phyloP scores from a whole-genome alignment of 1,140 invertebrate species.

The Bombus fervidus region DNA sequence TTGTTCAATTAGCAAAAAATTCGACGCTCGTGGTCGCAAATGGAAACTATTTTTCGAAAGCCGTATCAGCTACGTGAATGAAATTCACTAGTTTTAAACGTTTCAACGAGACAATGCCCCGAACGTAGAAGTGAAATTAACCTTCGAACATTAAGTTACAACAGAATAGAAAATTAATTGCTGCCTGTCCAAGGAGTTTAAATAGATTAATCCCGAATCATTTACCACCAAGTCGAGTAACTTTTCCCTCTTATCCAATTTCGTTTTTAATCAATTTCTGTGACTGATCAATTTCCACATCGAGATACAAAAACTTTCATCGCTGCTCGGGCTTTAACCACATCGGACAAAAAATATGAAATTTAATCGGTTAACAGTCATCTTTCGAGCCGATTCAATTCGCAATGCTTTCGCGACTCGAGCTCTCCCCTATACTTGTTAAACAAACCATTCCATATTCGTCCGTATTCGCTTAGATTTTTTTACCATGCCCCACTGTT shows the following conservation, averaged over 20 bases:
- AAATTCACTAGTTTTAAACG: background rate
- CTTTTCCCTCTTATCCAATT: background rate
- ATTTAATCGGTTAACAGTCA: no score
- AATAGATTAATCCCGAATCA: background rate
- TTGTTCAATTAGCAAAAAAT: background rate
- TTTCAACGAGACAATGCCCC: background rate
- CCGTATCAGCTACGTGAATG: background rate
- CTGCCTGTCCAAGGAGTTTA: background rate
- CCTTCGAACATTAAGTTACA: background rate
- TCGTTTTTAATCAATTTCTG: background rate
- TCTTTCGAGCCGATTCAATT: no score
- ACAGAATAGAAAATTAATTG: background rate
- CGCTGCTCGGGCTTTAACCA: no score
- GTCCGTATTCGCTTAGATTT: background rate
- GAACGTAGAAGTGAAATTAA: no score
- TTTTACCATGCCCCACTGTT: background rate
- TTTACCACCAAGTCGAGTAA: background rate
- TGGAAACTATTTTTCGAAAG: background rate
- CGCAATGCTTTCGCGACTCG: no score
- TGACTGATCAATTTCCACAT: background rate
- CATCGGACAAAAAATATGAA: background rate
- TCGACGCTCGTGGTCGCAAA: no score
- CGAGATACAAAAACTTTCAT: background rate
- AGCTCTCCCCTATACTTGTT: background rate
- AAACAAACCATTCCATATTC: background rate